Conservation (phyloP, 2,113 vertebrate species). For the Dicrurus megarhynchus region DNA sequence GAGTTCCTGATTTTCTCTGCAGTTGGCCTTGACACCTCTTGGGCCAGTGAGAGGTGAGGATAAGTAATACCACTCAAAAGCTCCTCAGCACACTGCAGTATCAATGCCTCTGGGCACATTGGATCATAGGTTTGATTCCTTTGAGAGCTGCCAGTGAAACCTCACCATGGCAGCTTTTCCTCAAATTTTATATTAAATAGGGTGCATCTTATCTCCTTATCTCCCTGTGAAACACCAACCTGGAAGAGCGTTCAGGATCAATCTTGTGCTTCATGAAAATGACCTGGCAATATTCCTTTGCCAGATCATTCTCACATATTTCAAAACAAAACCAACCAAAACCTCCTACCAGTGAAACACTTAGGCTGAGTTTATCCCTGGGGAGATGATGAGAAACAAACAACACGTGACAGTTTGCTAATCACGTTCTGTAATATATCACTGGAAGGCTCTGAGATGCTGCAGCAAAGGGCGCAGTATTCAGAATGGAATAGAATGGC, state of each 20-base stretch:
- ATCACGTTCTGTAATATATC: not conserved
- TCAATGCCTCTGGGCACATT: not conserved
- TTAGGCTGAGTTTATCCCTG: slow-evolving; percentile 19
- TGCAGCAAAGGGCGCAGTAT: not conserved
- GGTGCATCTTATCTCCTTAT: not conserved
- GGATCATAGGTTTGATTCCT: not conserved
- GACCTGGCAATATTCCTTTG: not conserved
- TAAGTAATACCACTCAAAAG: not conserved
- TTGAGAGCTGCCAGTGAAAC: not conserved
- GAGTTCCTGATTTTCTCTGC: not conserved
- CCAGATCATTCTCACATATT: not conserved
- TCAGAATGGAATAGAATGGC: not conserved
- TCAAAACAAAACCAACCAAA: not conserved
- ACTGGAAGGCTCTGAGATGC: not conserved
- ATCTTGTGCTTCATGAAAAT: slow-evolving; percentile 2
- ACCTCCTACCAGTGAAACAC: not conserved
- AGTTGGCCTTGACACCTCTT: not conserved
- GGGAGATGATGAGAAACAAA: slow-evolving; percentile 32
- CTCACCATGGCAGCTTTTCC: not conserved
- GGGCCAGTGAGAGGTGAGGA: not conserved
- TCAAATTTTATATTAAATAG: not conserved
- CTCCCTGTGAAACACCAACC: not conserved
- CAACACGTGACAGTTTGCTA: not conserved
- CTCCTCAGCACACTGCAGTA: not conserved
- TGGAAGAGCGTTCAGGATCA: not conserved